Base-by-base conservation (phyloP, 1,140 invertebrate genomes). In the Mercenaria mercenaria region DNA sequence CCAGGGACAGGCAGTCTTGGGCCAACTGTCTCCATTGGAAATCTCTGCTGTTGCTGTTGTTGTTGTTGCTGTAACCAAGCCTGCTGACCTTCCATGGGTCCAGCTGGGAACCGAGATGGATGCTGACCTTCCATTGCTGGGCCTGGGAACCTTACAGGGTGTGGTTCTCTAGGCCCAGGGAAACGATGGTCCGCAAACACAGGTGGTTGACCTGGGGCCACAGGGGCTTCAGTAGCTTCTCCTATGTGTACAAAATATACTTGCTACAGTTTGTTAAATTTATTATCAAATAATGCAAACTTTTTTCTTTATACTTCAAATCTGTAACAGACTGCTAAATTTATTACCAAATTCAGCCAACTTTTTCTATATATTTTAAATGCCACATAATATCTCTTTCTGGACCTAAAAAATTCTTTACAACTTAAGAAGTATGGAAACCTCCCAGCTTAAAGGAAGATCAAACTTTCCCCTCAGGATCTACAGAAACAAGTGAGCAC, bases 11-110 rank as follows among this genome's bases (percentile, higher is more conserved):
- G 79, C 90, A 92, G 64, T 43, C 88, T 74, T 10, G 87, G 86
- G 26, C 91, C 91, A 39, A 91, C 84, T 41, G 64, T 64, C 72
- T 93, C 92, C 50, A 90, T 87, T 15, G 92, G 90, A 50, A 91
- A 88, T 74, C 91, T 85, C 41, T 81, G 39, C n/a, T 86, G 74
- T 15, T 64, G 83, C n/a, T 86, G 59, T 82, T 90, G 88, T 74
- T 72, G 80, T 79, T 72, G 76, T 34, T 79, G 88, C 56, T 83
- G 88, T 32, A 86, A n/a, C 67, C 83, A 74, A n/a, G 67, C 80
- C n/a, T 64, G 80, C 56, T 64, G 80, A 32, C 80, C 77, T 81
- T 74, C 76, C 23, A 67, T 15, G 50, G 61, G 64, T 29, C 69
- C 39, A 20, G 64, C 52, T 29, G 84, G 85, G 52, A 88, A 81